phyloP scores from a whole-genome alignment of 2,113 vertebrate species.

The Circaetus cinerascens region DNA sequence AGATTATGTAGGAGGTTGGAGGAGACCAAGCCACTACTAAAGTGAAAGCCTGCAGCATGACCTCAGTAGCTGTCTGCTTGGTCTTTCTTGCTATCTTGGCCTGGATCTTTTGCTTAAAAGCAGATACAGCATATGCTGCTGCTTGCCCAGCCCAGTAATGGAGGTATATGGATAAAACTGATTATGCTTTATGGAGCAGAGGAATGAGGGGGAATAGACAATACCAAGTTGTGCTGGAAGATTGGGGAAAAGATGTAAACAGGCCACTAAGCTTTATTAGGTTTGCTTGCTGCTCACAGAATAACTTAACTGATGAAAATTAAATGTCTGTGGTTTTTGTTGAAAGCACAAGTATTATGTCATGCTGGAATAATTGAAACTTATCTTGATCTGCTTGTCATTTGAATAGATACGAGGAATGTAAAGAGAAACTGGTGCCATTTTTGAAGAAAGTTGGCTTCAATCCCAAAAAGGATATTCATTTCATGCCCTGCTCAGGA shows the following conservation, averaged over 20 bases:
- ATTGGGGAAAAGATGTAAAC: background rate
- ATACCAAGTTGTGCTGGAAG: background rate
- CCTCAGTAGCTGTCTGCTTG: background rate
- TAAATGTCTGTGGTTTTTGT: background rate
- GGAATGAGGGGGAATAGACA: background rate
- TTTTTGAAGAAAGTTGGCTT: conserved; percentile 99
- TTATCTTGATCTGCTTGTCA: background rate
- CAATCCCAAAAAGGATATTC: conserved; percentile 99
- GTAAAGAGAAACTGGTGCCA: conserved; percentile 98
- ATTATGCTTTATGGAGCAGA: background rate
- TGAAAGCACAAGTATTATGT: background rate
- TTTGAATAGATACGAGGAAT: conserved; percentile 92
- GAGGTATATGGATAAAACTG: background rate
- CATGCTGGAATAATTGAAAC: background rate
- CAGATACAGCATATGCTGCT: background rate
- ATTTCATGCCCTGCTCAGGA: conserved; percentile 99
- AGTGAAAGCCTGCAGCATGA: background rate
- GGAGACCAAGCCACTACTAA: background rate
- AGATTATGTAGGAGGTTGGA: background rate
- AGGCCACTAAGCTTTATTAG: background rate
- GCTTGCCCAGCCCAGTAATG: background rate
- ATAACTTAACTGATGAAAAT: background rate
- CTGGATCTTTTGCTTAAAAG: background rate
- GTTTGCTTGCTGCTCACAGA: background rate
- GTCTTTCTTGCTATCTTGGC: background rate